Base-by-base conservation (phyloP, 2,797 vertebrate genomes). In the Notamacropus eugenii region DNA sequence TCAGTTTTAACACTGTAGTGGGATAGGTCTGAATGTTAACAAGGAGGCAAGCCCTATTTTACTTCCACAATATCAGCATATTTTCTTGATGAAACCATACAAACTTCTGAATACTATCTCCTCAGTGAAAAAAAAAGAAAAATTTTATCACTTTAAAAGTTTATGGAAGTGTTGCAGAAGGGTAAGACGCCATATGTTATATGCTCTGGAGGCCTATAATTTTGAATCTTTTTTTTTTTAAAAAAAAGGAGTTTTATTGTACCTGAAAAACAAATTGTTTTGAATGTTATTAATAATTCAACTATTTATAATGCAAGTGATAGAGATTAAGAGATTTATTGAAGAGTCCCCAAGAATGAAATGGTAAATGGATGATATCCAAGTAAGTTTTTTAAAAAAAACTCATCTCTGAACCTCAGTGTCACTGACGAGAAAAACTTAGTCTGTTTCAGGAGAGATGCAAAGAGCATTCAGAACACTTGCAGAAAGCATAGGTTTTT, bases 301-400 rank as follows among this genome's bases (percentile, higher is more conserved):
- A 28, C 29, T 93, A 67, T 95, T 92, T 94, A 57, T 94, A 91
- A 95, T 91, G 67, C 94, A 82, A 94, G 87, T 50, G 5, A 96
- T 55, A 94, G 28, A 52, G 31, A 46, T 27, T 91, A 29, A 54
- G 54, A 93, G 52, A 95, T 67, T 50, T 92, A 82, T 93, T 95
- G 56, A 67, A 93, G 46, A 97, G 50, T 9, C 91, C 50, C 55
- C 93, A 59, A 94, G 14, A 92, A 56, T 54, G 91, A 93, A 95
- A 58, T 96, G 96, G 95, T 97, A 96, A 96, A 95, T 98, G 54
- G 4, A 94, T 74, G 91, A 34, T 82, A 27, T 19, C 82, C 59
- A 93, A 50, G 91, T 55, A 95, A 94, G 55, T 87, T 55, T 90
- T 87, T 55, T 87, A 24, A 57, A 27, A 57, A 27, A 57, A 57